These are phyloP conservation scores for Chondrosia reniformis DNA, from an alignment of 37 sponge, comb jelly and placozoan genomes.

Conservation along the genomic window DNA sequence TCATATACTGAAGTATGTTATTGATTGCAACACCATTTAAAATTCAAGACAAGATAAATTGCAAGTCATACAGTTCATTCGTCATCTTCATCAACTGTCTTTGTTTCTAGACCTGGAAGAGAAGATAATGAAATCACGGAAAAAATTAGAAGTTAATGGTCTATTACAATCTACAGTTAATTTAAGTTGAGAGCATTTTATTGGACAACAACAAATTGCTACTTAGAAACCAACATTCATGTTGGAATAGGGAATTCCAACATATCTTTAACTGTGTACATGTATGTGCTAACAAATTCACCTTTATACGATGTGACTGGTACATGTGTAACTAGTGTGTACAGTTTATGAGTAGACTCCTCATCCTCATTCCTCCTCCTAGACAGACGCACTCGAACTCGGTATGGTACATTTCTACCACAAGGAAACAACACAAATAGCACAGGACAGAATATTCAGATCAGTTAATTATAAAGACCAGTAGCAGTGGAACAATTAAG, in stretches of 20 bases:
- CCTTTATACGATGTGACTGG: conserved; percentile 84
- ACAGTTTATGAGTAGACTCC: conserved; percentile 89
- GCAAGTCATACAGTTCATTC: conserved; percentile 19
- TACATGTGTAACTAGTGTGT: conserved; percentile 93
- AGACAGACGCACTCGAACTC: conserved; percentile 85
- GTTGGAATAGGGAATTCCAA: too few species aligned
- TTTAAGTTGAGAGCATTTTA: too few species aligned
- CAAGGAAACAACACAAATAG: not conserved
- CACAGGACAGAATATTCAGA: too few species aligned
- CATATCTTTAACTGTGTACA: too few species aligned
- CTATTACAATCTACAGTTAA: too few species aligned
- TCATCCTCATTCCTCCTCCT: conserved; percentile 96
- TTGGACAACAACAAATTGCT: too few species aligned
- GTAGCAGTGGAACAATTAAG: too few species aligned
- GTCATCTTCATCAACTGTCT: conserved; percentile 60
- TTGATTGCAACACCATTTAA: too few species aligned
- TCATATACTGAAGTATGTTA: too few species aligned
- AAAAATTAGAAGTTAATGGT: not conserved
- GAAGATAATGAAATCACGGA: not conserved
- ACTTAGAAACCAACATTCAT: too few species aligned
- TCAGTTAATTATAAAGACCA: too few species aligned
- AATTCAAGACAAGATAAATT: too few species aligned
- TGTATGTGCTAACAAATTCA: not conserved
- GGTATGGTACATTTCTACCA: conserved; percentile 85
- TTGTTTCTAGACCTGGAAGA: conserved; percentile 59